phyloP scores from a whole-genome alignment of 1,140 invertebrate species.

The Nomia melanderi region DNA sequence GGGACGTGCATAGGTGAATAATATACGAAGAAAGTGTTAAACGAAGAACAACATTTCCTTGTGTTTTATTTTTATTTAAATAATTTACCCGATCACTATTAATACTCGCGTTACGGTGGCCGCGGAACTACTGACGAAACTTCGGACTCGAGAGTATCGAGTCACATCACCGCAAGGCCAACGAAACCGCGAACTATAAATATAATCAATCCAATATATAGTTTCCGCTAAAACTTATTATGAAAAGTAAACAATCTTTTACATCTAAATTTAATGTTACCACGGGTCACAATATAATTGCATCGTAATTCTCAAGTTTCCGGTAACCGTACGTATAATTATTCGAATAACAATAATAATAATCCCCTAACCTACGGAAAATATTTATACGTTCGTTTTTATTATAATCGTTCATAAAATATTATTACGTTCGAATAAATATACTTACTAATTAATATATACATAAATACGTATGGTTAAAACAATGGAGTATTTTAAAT shows the following conservation, averaged over 20 bases:
- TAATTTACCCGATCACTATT: neutral
- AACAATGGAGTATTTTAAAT: no score
- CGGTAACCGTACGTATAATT: no score
- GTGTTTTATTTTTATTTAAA: neutral
- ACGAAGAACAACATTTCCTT: neutral
- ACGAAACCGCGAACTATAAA: neutral
- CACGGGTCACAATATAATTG: neutral
- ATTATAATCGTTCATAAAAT: neutral
- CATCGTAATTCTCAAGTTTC: no score
- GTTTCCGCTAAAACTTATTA: no score
- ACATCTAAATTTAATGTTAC: neutral
- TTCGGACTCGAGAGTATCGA: no score
- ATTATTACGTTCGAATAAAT: neutral
- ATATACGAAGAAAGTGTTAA: neutral
- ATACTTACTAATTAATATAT: no score
- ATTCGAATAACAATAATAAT: no score
- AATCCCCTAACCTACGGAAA: no score
- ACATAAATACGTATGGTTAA: no score
- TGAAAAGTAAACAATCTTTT: neutral
- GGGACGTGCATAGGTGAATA: neutral
- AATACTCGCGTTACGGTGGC: neutral
- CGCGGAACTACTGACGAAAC: slow-evolving; percentile 23
- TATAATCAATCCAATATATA: neutral
- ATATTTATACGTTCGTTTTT: neutral
- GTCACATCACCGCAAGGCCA: neutral